Evolutionary conservation across 2,797 vertebrate genomes (phyloP).

Genomic region (Poecilia wingei): DNA sequence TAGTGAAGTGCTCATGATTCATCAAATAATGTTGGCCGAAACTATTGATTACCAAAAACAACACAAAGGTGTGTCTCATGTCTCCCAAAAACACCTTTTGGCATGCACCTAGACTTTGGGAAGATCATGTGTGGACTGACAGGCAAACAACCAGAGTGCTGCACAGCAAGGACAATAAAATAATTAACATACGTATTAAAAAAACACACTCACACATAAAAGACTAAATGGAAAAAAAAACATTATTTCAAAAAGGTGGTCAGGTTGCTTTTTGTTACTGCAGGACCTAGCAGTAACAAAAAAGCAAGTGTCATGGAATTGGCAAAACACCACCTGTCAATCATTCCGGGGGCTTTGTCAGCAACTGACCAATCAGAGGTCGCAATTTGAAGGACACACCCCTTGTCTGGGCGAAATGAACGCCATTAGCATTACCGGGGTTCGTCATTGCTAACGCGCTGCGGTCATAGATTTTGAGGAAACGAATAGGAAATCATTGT

Average conservation of each 20-base stretch:
- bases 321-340: too few species aligned
- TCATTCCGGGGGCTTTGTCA: too few species aligned
- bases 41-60: background rate
- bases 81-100: background rate
- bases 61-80: background rate
- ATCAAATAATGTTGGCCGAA: background rate
- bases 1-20: background rate
- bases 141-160: background rate
- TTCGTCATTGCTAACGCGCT: too few species aligned
- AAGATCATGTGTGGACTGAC: background rate
- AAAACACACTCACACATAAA: background rate
- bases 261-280: background rate
- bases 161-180: too few species aligned
- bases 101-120: background rate
- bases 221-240: background rate
- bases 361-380: too few species aligned
- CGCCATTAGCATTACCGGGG: too few species aligned
- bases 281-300: background rate
- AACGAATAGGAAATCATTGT: too few species aligned
- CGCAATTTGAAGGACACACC: too few species aligned
- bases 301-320: too few species aligned
- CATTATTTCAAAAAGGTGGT: background rate
- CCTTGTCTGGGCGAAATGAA: too few species aligned
- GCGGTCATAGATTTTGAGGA: too few species aligned
- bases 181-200: background rate